Evolutionary conservation across 2,888 invertebrate species (phyloP).

Genomic region (Amitus sp.): DNA sequence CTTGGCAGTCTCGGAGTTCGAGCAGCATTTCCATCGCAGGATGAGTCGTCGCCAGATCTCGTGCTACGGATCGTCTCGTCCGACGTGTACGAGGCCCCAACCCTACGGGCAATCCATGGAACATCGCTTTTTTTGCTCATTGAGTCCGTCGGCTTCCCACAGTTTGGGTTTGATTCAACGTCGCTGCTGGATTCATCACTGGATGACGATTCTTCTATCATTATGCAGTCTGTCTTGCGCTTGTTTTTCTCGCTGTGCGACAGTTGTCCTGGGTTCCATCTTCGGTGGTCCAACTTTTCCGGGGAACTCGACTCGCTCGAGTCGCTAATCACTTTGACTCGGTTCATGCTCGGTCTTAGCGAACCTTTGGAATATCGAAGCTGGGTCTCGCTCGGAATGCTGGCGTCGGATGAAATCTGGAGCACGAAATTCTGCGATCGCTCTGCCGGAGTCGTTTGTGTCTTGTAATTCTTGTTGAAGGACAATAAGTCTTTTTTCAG

Average conservation of each 20-base stretch:
- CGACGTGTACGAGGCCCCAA: slow-evolving; percentile 37
- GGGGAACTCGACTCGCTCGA: slow-evolving; percentile 46
- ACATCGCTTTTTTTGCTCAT: slow-evolving; percentile 8
- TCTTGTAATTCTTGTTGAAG: slow-evolving; percentile 1
- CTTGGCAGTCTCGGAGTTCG: slow-evolving; percentile 15
- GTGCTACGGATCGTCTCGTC: slow-evolving; percentile 41
- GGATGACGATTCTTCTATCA: slow-evolving; percentile 33
- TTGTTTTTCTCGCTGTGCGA: slow-evolving; percentile 9
- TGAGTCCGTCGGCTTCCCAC: slow-evolving; percentile 1
- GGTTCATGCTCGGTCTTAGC: slow-evolving; percentile 12
- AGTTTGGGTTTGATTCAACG: slow-evolving; percentile 10
- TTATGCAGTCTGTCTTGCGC: slow-evolving; percentile 12
- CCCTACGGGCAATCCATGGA: slow-evolving; percentile 13
- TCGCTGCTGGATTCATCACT: slow-evolving; percentile 33
- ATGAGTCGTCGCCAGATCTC: slow-evolving; percentile 25
- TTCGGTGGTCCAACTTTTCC: slow-evolving; percentile 14
- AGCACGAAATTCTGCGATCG: slow-evolving; percentile 14
- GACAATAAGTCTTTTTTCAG: background rate
- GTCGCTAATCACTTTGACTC: slow-evolving; percentile 57
- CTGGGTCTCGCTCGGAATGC: background rate
- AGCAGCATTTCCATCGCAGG: slow-evolving; percentile 20
- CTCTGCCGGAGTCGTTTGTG: background rate
- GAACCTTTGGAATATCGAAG: slow-evolving; percentile 1
- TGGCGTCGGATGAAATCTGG: slow-evolving; percentile 11
- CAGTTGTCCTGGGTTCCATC: slow-evolving; percentile 4